Evolutionary conservation across 53 echinoderm and acorn worm species (phyloP), one percentile per base, ranked within the genome.

Genomic region (Echinarachnius parma): DNA sequence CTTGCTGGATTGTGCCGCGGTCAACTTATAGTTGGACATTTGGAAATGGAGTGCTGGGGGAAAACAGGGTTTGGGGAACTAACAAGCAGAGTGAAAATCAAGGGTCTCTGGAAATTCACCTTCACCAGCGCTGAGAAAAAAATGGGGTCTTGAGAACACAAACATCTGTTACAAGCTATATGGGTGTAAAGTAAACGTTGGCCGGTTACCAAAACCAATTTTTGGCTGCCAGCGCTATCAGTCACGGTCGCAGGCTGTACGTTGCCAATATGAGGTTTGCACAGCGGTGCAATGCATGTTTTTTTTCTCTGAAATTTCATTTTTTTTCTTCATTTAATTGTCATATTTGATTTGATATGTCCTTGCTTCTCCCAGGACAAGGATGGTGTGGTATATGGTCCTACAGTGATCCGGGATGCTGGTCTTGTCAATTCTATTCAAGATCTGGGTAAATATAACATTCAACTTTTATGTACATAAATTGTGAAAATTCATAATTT

Each of bases 361-460:
- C 5, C 15, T 32, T 24, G 18, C 52, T 52, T 22, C 34, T 21
- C 21, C 1, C 55, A 72, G 74, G 74, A 72, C 57, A 72, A 72
- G 39, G 74, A 72, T 72, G 74, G 74, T 34, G 74, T 72, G 3
- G 74, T 72, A 4, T 72, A 72, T 72, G 74, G 74, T 5, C 74
- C 74, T n/a, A 72, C 74, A 37, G 74, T 72, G 7, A 32, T 72
- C 32, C 23, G 74, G 56, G 74, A 72, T 72, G 74, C 74, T 39
- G 74, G 74, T 5, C 21, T 72, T 18, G 37, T 72, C 27, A 22
- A 54, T 26, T 29, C 42, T n/a, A 72, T 72, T 36, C 37, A 72
- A 42, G 74, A 36, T 37, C 57, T 72, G 18, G 74, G 74, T 72
- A 56, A 72, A 19, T 18, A 39, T 39, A 39, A 39, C 42, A 39